These are phyloP conservation scores for Callyntrura guangdongensis DNA, from an alignment of 2,888 invertebrate genomes.

Conservation along the genomic window DNA sequence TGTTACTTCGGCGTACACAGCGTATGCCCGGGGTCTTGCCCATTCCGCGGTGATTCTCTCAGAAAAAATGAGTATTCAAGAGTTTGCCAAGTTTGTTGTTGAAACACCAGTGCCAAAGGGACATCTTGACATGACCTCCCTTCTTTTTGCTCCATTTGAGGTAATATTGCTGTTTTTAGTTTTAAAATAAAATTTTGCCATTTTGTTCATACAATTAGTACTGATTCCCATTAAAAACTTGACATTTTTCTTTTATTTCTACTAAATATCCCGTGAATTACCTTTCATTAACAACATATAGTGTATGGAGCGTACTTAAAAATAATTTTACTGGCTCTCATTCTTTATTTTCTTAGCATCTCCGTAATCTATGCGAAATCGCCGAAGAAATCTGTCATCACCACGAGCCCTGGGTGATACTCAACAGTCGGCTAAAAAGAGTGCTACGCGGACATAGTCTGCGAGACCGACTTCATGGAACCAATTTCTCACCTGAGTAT, in stretches of 20 bases:
- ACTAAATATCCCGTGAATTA: too few relatives aligned
- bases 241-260: too few relatives aligned
- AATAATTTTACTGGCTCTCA: slow-evolving; percentile 19
- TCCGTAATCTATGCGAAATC: slow-evolving; percentile 84
- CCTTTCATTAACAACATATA: too few relatives aligned
- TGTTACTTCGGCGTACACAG: slow-evolving; percentile 80
- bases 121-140: slow-evolving; percentile 84
- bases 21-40: slow-evolving; percentile 81
- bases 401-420: slow-evolving; percentile 81
- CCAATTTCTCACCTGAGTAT: slow-evolving; percentile 84
- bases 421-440: slow-evolving; percentile 82
- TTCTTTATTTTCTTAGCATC: slow-evolving; percentile 80
- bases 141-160: slow-evolving; percentile 84
- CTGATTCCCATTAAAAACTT: too few relatives aligned
- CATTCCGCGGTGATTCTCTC: slow-evolving; percentile 82
- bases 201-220: too few relatives aligned
- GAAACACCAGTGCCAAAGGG: slow-evolving; percentile 84
- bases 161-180: too few relatives aligned
- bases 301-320: too few relatives aligned
- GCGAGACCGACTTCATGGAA: slow-evolving; percentile 84
- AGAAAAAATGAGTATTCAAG: slow-evolving; percentile 83
- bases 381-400: slow-evolving; percentile 83
- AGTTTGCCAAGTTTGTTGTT: slow-evolving; percentile 84
- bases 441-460: slow-evolving; percentile 84
- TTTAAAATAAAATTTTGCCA: too few relatives aligned